These are phyloP conservation scores for Coelinius sp. DNA, from an alignment of 2,888 invertebrate genomes.

Conservation along the genomic window DNA sequence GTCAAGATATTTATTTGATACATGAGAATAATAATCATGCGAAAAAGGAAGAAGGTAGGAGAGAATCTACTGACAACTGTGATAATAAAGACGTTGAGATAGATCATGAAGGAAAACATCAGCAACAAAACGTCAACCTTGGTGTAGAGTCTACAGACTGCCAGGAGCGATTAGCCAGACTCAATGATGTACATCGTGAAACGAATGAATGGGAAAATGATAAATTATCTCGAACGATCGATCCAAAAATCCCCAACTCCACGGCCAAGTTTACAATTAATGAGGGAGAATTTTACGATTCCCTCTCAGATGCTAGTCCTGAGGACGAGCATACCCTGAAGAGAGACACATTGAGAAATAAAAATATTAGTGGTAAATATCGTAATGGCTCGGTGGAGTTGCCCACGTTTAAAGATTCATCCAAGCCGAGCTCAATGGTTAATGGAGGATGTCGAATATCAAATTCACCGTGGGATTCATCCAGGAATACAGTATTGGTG, in stretches of 20 bases:
- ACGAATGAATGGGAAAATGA: background rate
- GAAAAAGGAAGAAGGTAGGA: background rate
- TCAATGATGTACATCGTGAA: slow-evolving; percentile 25
- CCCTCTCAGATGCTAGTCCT: slow-evolving; percentile 27
- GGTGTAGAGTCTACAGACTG: background rate
- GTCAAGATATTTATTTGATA: slow-evolving; percentile 17
- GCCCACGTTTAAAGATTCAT: background rate
- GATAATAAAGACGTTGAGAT: background rate
- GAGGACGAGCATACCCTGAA: background rate
- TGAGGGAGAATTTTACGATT: slow-evolving; percentile 35
- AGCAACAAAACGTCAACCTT: background rate
- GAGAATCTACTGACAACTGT: background rate
- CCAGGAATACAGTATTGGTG: background rate
- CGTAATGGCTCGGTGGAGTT: background rate
- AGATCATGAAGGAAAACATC: background rate
- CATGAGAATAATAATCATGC: background rate
- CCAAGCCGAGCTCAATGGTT: background rate
- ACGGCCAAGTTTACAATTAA: too few species aligned
- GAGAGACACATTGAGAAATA: background rate
- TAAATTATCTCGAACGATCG: background rate
- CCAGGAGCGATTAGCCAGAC: background rate
- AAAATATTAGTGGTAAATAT: background rate
- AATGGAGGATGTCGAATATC: slow-evolving; percentile 14
- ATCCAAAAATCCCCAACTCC: background rate
- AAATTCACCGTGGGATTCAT: background rate